Conservation (phyloP, 2,113 vertebrate genomes). For the Tenrec ecaudatus region DNA sequence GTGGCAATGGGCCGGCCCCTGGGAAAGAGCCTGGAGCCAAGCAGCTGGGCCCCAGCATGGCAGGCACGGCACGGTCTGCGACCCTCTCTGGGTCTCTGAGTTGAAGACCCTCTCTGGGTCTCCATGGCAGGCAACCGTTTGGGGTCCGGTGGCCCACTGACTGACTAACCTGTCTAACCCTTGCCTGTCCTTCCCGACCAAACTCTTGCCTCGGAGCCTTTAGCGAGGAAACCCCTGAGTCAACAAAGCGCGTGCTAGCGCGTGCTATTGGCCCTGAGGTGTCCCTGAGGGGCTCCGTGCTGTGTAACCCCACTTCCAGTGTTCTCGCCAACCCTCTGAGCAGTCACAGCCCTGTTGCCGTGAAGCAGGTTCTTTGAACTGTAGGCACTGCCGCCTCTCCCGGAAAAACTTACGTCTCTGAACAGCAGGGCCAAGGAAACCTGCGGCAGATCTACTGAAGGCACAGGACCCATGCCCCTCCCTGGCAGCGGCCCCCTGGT, state of each 20-base stretch:
- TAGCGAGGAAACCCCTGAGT: constrained; percentile 84
- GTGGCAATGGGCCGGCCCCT: neutral
- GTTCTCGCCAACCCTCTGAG: constrained; percentile 11
- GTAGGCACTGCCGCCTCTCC: constrained; percentile 41
- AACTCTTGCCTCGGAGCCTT: constrained; percentile 84
- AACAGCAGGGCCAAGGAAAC: constrained; percentile 33
- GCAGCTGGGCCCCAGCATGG: neutral
- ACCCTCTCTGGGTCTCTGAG: neutral
- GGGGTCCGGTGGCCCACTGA: neutral
- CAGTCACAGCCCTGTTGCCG: constrained; percentile 42
- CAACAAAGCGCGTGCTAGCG: constrained; percentile 84
- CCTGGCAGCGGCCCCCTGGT: neutral
- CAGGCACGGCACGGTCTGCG: neutral
- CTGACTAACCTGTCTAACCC: constrained; percentile 81
- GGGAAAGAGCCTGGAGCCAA: neutral
- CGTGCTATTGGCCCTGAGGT: constrained; percentile 43
- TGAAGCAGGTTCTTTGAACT: constrained; percentile 52
- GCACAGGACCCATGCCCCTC: neutral
- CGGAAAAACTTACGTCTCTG: constrained; percentile 50
- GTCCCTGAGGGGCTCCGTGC: constrained; percentile 58
- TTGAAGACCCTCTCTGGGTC: constrained; percentile 29
- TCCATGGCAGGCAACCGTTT: neutral
- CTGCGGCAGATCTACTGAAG: neutral
- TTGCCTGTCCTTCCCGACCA: constrained; percentile 85
- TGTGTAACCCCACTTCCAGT: constrained; percentile 45